phyloP scores from a whole-genome alignment of 1,140 invertebrate genomes.

The Nasonia longicornis region DNA sequence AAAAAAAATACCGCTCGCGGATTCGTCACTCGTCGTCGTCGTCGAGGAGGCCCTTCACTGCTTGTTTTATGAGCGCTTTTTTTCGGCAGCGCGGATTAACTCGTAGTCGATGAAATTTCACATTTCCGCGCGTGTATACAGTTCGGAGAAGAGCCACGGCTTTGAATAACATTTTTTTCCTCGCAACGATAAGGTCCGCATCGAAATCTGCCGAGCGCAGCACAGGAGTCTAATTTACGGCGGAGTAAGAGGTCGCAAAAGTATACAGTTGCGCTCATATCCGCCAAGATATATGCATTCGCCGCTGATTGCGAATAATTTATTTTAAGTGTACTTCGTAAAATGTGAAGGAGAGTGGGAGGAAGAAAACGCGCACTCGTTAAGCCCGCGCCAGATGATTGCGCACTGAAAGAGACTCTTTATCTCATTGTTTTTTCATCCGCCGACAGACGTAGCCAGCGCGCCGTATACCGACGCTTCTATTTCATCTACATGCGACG shows the following conservation, averaged over 20 bases:
- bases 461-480: background rate
- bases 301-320: background rate
- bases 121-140: background rate
- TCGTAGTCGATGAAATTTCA: background rate
- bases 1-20: background rate
- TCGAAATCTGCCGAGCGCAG: too few relatives aligned
- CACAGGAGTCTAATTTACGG: too few relatives aligned
- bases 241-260: too few relatives aligned
- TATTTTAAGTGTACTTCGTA: background rate
- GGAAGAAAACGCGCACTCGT: background rate
- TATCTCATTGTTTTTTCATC: background rate
- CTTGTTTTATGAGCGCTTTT: background rate
- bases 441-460: too few relatives aligned
- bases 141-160: too few relatives aligned
- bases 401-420: background rate
- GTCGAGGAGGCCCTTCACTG: background rate
- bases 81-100: background rate
- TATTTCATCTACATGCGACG: background rate
- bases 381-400: background rate
- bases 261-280: background rate
- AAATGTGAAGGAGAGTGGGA: background rate
- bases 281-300: background rate
- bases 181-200: too few relatives aligned
- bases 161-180: too few relatives aligned
- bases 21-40: background rate